Evolutionary conservation across 2,888 invertebrate species (phyloP).

Genomic region (Prosopocoilus inquinatus): DNA sequence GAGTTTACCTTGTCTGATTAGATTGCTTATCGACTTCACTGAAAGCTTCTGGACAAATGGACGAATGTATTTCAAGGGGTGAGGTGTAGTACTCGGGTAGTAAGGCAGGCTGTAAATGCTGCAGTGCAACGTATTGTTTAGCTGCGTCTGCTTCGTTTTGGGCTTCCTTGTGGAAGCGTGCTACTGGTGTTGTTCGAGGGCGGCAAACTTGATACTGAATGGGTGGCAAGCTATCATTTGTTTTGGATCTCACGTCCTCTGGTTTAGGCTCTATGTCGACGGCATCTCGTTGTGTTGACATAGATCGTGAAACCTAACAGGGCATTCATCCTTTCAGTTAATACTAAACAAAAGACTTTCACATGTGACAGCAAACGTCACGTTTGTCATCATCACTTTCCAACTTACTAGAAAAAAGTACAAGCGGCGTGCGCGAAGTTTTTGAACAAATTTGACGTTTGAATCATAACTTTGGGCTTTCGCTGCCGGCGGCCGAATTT

Average conservation of each 20-base stretch:
- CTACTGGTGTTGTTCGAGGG: constrained; percentile 19
- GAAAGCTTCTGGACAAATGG: constrained; percentile 14
- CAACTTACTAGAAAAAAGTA: too few relatives aligned
- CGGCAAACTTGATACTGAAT: constrained; percentile 31
- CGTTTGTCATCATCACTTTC: too few relatives aligned
- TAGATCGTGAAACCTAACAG: constrained; percentile 12
- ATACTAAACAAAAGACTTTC: too few relatives aligned
- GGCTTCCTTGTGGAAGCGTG: constrained; percentile 1
- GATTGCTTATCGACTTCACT: constrained; percentile 15
- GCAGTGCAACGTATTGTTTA: constrained; percentile 23
- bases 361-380: too few relatives aligned
- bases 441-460: too few relatives aligned
- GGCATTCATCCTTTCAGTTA: too few relatives aligned
- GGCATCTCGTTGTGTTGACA: constrained; percentile 13
- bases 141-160: constrained; percentile 17
- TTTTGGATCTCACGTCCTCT: too few relatives aligned
- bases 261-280: too few relatives aligned
- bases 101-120: constrained; percentile 32
- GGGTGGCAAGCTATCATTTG: constrained; percentile 9
- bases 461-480: too few relatives aligned
- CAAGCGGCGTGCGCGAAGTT: too few relatives aligned
- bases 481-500: too few relatives aligned
- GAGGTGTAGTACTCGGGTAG: constrained; percentile 33
- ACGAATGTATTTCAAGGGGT: constrained; percentile 18
- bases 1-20: constrained; percentile 7